Evolutionary conservation across 2,113 vertebrate genomes (phyloP).

Genomic region (Semnornis frantzii): DNA sequence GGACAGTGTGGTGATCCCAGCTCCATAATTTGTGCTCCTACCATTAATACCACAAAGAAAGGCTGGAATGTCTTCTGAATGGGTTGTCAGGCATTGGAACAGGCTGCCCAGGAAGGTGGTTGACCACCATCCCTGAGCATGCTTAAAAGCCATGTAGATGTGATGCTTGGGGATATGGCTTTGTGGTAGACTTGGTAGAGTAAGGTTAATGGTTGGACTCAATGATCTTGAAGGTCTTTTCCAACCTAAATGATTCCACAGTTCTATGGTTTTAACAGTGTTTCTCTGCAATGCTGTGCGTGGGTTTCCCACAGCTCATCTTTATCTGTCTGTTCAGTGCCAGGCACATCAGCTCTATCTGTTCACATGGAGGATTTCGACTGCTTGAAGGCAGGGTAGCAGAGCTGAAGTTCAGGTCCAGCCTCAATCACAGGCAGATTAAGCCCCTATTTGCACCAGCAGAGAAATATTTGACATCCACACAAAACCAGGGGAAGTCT

Average conservation of each 20-base stretch:
- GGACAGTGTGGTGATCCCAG: background rate
- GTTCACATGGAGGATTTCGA: background rate
- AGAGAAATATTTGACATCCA: background rate
- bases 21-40: background rate
- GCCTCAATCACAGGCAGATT: background rate
- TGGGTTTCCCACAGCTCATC: background rate
- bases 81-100: too few relatives aligned
- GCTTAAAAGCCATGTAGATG: too few relatives aligned
- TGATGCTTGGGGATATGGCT: too few relatives aligned
- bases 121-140: too few relatives aligned
- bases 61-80: background rate
- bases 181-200: too few relatives aligned
- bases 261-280: background rate
- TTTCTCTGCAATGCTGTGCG: background rate
- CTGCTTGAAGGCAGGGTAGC: background rate
- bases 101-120: too few relatives aligned
- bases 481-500: background rate
- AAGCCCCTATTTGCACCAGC: background rate
- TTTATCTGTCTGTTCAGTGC: background rate
- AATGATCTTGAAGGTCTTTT: too few relatives aligned
- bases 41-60: background rate
- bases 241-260: too few relatives aligned
- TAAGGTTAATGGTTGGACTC: too few relatives aligned
- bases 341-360: background rate
- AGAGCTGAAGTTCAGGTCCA: background rate